Percentiles rank a stretch among this genome's conserved stretches.
Conservation (phyloP, 2,888 invertebrate species). For the Ophraella communa region DNA sequence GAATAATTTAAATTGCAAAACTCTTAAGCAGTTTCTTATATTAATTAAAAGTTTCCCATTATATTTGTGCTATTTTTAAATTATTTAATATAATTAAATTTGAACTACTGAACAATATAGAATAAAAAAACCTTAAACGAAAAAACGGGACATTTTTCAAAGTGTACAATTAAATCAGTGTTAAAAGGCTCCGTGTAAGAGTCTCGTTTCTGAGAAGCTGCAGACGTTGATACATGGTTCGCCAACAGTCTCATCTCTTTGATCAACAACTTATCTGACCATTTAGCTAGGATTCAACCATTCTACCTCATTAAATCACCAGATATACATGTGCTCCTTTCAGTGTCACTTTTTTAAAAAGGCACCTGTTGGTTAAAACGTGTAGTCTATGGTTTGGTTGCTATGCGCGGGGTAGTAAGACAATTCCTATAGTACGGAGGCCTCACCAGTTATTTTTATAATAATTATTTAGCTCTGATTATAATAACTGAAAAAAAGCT, state of each 20-base stretch:
- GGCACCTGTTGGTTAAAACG: neutral
- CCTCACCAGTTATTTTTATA: too few species aligned
- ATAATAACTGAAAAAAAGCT: too few species aligned
- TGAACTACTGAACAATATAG: too few species aligned
- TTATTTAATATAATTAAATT: too few species aligned
- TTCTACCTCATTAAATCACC: conserved; percentile 49
- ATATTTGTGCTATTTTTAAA: too few species aligned
- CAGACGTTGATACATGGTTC: conserved; percentile 48
- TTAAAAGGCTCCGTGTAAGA: conserved; percentile 23
- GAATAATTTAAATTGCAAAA: too few species aligned
- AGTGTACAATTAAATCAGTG: conserved; percentile 23
- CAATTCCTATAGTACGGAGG: neutral
- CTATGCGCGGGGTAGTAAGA: neutral
- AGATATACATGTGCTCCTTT: conserved; percentile 44
- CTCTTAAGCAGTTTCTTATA: too few species aligned
- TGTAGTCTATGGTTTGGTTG: conserved; percentile 6
- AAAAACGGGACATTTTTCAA: neutral
- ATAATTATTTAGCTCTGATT: too few species aligned
- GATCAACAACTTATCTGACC: conserved; percentile 49
- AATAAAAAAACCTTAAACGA: too few species aligned
- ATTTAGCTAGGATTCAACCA: conserved; percentile 46
- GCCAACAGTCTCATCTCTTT: conserved; percentile 46
- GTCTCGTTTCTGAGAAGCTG: conserved; percentile 45
- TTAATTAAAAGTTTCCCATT: too few species aligned
- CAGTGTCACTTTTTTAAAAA: conserved; percentile 30